Evolutionary conservation across 2,797 vertebrate genomes (phyloP), one percentile per base, ranked within the genome.

Genomic region (Eulemur mongoz): DNA sequence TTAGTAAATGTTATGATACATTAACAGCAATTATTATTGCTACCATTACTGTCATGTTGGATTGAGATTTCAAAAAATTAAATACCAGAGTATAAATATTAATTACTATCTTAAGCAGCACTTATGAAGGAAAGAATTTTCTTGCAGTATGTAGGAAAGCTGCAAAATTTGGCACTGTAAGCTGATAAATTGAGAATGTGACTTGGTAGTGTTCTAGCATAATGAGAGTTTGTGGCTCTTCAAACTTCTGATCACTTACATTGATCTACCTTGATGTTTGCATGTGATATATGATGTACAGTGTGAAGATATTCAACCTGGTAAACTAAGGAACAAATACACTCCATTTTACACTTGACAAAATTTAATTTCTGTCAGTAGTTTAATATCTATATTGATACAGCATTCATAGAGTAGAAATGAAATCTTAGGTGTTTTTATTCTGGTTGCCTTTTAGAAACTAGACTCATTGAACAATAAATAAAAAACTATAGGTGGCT

Each of bases 391-490:
- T 48, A 38, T 48, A 76, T 38, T 79, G 35, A 94, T 23, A 65
- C 32, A 89, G 15, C n/a, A 73, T 88, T 80, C 45, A 54, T 63
- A 83, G 35, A 86, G 20, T 52, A 86, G 59, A 89, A 93, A 78
- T n/a, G 91, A 94, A 93, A 69, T 89, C 40, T 76, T 43, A 79
- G 4, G 2, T 84, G 32, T 48, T 20, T 93, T 85, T 69, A 91
- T 93, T 89, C 75, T 89, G 20, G 27, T 81, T 91, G 43, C 50
- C 45, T 83, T 87, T 86, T 92, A 54, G 35, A 93, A 92, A 79
- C 27, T 52, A 83, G 40, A 76, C 72, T 94, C 59, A 43, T n/a
- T 93, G 23, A 86, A 89, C 32, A 73, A 70, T 94, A 75, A 87
- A 69, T 92, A 50, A 40, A 75, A 95, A 96, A 69, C 48, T 67